Evolutionary conservation across 1,140 invertebrate genomes (phyloP).

Genomic region (Riptortus pedestris): DNA sequence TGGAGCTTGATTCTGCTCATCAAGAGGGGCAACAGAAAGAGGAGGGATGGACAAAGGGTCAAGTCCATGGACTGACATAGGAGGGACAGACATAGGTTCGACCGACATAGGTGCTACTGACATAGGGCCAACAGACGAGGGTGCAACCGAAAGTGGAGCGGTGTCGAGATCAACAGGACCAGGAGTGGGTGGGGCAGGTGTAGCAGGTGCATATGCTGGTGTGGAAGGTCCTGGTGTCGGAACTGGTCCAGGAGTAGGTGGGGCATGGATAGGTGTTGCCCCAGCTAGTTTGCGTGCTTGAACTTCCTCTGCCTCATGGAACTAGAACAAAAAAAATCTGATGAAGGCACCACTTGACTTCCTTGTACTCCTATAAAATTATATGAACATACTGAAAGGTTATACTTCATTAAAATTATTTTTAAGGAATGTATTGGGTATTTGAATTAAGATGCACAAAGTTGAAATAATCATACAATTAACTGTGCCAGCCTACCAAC

Average conservation of each 20-base stretch:
- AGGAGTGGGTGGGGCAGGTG: slow-evolving; percentile 11
- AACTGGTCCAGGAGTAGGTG: slow-evolving; percentile 8
- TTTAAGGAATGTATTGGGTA: too few species aligned
- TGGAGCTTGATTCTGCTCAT: slow-evolving; percentile 14
- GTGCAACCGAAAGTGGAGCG: slow-evolving; percentile 20
- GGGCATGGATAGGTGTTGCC: slow-evolving; percentile 14
- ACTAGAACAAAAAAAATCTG: not conserved
- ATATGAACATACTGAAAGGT: too few species aligned
- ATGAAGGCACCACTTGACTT: too few species aligned
- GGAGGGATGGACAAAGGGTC: slow-evolving; percentile 15
- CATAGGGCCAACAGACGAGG: slow-evolving; percentile 27
- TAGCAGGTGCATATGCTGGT: slow-evolving; percentile 13
- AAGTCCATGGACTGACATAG: slow-evolving; percentile 12
- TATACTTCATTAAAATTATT: too few species aligned
- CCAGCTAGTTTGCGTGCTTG: slow-evolving; percentile 30
- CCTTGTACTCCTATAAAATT: too few species aligned
- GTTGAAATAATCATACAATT: too few species aligned
- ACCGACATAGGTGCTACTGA: slow-evolving; percentile 17
- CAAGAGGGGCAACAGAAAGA: slow-evolving; percentile 12
- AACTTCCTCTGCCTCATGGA: not conserved
- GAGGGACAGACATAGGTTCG: slow-evolving; percentile 23
- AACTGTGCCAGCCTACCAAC: too few species aligned
- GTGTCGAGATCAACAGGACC: slow-evolving; percentile 16
- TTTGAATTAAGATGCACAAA: too few species aligned
- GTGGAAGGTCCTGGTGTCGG: slow-evolving; percentile 27